Base-by-base conservation (phyloP, 1,140 invertebrate genomes). In the Brachystomella parvula region DNA sequence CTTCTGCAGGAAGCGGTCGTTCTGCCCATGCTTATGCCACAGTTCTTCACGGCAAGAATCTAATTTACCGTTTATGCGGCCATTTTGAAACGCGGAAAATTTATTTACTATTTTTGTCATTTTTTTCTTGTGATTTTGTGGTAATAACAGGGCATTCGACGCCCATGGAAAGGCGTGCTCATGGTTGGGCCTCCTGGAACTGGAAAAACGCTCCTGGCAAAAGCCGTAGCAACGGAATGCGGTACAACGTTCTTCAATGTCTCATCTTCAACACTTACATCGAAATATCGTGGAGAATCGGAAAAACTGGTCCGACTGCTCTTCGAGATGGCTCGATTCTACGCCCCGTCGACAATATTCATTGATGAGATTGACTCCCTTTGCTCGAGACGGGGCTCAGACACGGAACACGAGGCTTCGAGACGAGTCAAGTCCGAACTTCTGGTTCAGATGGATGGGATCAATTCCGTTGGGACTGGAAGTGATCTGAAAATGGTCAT, bases 281-380 rank as follows among this genome's bases (percentile, higher is more conserved):
- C 94, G 30, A 99, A 99, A 80, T 99, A 97, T 79, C 84, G 96
- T 62, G 97, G 97, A 19, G 96, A 99, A 81, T 96, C 93, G 0
- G 97, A 99, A 81, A 99, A 99, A 82, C 86, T 99, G 70, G 95
- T 99, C 68, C 83, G 95, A 58, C 81, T 99, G 35, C 81, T 99
- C 1, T 99, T 99, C 81, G 95, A 98, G 84, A 98, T 99, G 94
- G 96, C 96, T 3, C 82, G 96, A 72, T 98, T 97, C 82, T 97
- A 99, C 83, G 95, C 97, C 61, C 97, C 97, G 19, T 95, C 92
- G 75, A 99, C 96, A 47, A 98, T 99, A 74, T 99, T 99, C 79
- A 96, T 99, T 66, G 97, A 99, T 81, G 97, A 99, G 84, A 99
- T 99, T 66, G 97, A 99, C 82, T 97, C 96, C 3, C 80, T 99